Percentiles rank a stretch among this genome's conserved stretches.
Evolutionary conservation across 2,888 invertebrate genomes (phyloP).

Genomic region (Dinocampus coccinellae): DNA sequence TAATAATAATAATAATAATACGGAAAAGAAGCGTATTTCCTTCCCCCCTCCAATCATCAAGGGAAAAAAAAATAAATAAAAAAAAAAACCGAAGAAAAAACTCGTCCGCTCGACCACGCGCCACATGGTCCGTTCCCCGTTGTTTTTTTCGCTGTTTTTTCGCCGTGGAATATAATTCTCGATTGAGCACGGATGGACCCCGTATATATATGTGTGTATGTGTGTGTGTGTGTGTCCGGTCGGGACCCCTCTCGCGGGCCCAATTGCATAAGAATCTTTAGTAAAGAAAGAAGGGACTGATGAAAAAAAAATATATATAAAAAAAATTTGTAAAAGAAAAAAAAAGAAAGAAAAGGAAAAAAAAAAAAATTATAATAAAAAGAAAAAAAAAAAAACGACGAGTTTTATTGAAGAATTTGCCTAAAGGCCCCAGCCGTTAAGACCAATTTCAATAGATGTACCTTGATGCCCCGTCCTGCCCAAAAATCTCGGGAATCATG

Average conservation of each 20-base stretch:
- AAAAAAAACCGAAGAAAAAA: constrained; percentile 24
- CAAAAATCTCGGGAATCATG: constrained; percentile 5
- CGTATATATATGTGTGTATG: constrained; percentile 25
- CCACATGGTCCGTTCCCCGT: constrained; percentile 58
- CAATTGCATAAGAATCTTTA: constrained; percentile 26
- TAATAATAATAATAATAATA: constrained; percentile 36
- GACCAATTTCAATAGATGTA: constrained; percentile 36
- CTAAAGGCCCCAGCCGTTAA: constrained; percentile 57
- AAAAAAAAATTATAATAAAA: constrained; percentile 5
- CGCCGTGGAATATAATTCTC: constrained; percentile 50
- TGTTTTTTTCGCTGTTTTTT: constrained; percentile 55
- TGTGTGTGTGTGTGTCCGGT: constrained; percentile 59
- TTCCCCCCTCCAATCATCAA: constrained; percentile 22
- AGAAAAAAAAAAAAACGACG: constrained; percentile 49
- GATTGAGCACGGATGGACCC: constrained; percentile 55
- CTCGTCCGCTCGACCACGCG: constrained; percentile 52
- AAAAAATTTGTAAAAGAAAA: constrained; percentile 17
- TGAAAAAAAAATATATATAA: background rate
- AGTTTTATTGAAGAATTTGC: constrained; percentile 64
- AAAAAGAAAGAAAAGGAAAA: background rate
- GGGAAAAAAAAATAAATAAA: too few species aligned
- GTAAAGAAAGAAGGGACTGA: constrained; percentile 9
- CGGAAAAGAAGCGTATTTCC: constrained; percentile 32
- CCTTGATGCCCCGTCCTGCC: constrained; percentile 24
- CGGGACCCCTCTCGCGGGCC: constrained; percentile 35